A percentile compares a stretch with the other conserved stretches of the same genome.
Evolutionary conservation across 2,797 vertebrate genomes (phyloP).

Genomic region (Sebastes aleutianus): DNA sequence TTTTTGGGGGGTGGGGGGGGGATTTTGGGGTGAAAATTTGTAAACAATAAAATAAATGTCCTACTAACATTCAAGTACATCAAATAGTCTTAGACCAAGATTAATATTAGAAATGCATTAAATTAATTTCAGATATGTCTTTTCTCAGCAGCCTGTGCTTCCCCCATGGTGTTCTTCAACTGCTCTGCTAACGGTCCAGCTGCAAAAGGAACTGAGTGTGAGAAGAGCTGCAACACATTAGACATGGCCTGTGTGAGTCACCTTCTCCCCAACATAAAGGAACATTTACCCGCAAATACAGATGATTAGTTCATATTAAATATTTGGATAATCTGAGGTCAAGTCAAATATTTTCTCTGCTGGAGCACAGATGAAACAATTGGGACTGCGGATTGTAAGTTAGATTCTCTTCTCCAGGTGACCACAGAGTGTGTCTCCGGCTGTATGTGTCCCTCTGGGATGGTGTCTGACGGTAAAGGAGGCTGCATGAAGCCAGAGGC

Average conservation of each 20-base stretch:
- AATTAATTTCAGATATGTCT: neutral
- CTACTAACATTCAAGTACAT: too few species aligned
- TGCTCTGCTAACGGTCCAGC: constrained; percentile 73
- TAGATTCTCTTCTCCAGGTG: constrained; percentile 66
- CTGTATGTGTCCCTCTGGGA: constrained; percentile 83
- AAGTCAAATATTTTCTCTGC: neutral
- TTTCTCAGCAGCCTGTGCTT: constrained; percentile 71
- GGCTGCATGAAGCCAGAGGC: constrained; percentile 78
- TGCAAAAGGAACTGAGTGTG: constrained; percentile 82
- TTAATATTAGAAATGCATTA: neutral
- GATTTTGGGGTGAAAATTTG: too few species aligned
- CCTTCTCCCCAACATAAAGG: neutral
- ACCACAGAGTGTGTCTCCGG: constrained; percentile 84
- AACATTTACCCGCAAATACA: neutral
- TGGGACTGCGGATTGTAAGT: neutral
- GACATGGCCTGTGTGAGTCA: constrained; percentile 89
- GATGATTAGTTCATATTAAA: neutral
- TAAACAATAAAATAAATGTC: too few species aligned
- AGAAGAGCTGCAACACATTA: constrained; percentile 86
- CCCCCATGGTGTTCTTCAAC: constrained; percentile 86
- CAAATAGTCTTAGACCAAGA: too few species aligned
- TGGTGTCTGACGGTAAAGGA: constrained; percentile 80
- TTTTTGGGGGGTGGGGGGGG: too few species aligned
- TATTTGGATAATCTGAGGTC: neutral
- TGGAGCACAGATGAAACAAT: neutral